Evolutionary conservation across 2,888 invertebrate genomes (phyloP).

Genomic region (Osedax frankpressi): DNA sequence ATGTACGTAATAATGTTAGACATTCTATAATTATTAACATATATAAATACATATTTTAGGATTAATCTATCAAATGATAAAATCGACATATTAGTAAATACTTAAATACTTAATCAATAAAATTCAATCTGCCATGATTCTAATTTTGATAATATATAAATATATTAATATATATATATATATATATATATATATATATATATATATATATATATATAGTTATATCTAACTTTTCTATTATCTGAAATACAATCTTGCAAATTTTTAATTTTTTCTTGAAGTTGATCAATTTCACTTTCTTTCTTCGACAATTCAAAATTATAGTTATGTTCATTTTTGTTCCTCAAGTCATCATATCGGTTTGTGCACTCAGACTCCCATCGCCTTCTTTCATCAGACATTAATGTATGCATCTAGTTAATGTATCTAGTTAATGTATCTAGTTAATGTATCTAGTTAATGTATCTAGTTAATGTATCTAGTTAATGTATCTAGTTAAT

Average conservation of each 20-base stretch:
- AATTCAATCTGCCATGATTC: no score
- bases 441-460: no score
- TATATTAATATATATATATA: neutral
- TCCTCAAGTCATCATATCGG: neutral
- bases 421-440: no score
- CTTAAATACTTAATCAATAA: no score
- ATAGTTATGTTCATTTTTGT: neutral
- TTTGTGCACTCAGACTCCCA: slow-evolving; percentile 21
- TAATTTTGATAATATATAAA: neutral
- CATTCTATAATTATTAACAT: no score
- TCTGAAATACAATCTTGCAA: neutral
- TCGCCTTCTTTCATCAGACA: slow-evolving; percentile 16
- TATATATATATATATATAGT: no score
- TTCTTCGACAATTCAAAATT: neutral
- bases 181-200: neutral
- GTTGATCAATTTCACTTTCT: neutral
- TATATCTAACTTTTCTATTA: neutral
- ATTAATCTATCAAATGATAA: no score
- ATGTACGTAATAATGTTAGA: no score
- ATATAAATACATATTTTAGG: no score
- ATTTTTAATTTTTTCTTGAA: neutral
- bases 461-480: no score
- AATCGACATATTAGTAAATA: no score
- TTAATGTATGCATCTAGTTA: slow-evolving; percentile 10
- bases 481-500: no score